phyloP scores from a whole-genome alignment of 2,113 vertebrate genomes.

The Ammodramus savannarum region DNA sequence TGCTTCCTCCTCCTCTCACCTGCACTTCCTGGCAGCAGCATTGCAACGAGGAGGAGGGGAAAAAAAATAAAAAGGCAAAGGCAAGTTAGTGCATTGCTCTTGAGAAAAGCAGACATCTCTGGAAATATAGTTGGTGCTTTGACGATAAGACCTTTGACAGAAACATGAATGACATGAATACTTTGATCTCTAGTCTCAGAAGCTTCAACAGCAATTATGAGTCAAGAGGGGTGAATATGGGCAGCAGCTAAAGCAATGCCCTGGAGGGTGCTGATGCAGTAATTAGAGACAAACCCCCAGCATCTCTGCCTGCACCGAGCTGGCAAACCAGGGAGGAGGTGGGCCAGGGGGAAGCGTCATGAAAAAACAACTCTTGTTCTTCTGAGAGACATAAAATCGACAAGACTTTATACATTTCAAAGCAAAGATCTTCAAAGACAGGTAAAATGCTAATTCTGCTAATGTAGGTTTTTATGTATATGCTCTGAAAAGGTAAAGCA shows the following conservation, averaged over 20 bases:
- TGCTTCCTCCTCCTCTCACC: not conserved
- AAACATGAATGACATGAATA: constrained; percentile 36
- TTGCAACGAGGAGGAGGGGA: rapidly evolving
- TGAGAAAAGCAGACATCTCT: constrained; percentile 11
- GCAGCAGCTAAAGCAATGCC: constrained; percentile 44
- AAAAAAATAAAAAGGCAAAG: not conserved
- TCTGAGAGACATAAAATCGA: constrained; percentile 16
- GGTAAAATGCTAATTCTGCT: constrained; percentile 64
- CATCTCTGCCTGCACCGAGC: not conserved
- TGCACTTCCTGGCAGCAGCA: not conserved
- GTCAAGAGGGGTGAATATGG: constrained; percentile 56
- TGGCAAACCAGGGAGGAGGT: not conserved
- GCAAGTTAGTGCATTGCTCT: constrained; percentile 15
- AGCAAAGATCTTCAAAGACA: constrained; percentile 74
- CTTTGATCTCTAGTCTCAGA: constrained; percentile 62
- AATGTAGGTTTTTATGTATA: constrained; percentile 71
- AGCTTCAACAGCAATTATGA: constrained; percentile 55
- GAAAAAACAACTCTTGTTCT: not conserved
- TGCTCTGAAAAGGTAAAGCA: constrained; percentile 68
- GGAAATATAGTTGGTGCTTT: constrained; percentile 34
- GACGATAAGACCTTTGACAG: constrained; percentile 53
- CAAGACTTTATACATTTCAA: constrained; percentile 66
- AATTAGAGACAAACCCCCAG: constrained; percentile 39
- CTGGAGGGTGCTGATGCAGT: not conserved
- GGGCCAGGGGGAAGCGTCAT: not conserved